These are phyloP conservation scores for Riparia riparia DNA, from an alignment of 2,113 vertebrate genomes.

Conservation along the genomic window DNA sequence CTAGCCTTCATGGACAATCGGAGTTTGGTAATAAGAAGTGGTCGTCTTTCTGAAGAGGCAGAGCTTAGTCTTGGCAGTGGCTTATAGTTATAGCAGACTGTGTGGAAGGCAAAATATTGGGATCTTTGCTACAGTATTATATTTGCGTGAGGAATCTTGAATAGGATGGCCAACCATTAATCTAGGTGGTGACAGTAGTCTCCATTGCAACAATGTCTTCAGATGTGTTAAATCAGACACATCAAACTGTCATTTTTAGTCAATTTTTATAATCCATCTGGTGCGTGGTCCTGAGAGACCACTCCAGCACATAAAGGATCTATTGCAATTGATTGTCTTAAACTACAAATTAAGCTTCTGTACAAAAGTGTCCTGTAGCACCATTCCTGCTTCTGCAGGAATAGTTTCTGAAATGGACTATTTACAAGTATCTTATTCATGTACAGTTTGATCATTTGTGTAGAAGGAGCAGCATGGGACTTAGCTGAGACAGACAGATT, in stretches of 20 bases:
- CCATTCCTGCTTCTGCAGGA: not conserved
- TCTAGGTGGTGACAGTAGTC: not conserved
- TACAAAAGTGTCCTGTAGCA: not conserved
- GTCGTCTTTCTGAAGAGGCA: rapidly evolving
- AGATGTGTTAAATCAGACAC: not conserved
- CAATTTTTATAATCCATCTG: not conserved
- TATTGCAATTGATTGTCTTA: not conserved
- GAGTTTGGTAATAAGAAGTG: not conserved
- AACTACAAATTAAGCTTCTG: not conserved
- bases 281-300: not conserved
- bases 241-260: not conserved
- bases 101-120: not conserved
- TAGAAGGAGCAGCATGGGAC: not conserved
- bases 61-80: not conserved
- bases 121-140: not conserved
- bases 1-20: not conserved
- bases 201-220: not conserved
- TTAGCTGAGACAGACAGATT: not conserved
- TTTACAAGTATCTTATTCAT: not conserved
- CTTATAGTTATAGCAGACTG: not conserved
- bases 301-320: not conserved
- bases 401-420: not conserved
- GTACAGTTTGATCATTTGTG: not conserved
- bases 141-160: not conserved
- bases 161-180: not conserved